phyloP scores from a whole-genome alignment of 2,113 vertebrate species.

The Clarias batrachus region DNA sequence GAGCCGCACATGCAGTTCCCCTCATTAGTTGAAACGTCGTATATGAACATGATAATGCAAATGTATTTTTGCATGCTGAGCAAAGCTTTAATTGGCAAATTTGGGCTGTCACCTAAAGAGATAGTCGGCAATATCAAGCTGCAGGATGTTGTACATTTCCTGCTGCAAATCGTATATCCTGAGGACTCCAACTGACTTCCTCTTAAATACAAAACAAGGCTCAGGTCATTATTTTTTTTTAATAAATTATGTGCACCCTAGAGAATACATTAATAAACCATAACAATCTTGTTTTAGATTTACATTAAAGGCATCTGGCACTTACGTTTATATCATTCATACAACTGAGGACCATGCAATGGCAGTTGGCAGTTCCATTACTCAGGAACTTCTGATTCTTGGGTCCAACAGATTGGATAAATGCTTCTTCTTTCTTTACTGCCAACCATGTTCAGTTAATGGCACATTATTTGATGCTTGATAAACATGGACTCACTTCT shows the following conservation, averaged over 20 bases:
- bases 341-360: too few relatives aligned
- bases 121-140: not conserved
- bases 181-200: not conserved
- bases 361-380: too few relatives aligned
- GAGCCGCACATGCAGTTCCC: not conserved
- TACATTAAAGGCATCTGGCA: too few relatives aligned
- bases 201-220: slow-evolving; percentile 7
- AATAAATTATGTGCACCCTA: not conserved
- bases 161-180: not conserved
- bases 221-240: not conserved
- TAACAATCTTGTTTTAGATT: not conserved
- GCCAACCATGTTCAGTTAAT: not conserved
- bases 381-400: too few relatives aligned
- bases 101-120: not conserved
- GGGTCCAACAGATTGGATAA: not conserved
- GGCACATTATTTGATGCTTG: not conserved
- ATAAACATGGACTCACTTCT: not conserved
- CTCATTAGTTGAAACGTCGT: not conserved
- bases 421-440: not conserved
- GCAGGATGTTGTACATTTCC: slow-evolving; percentile 1
- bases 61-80: not conserved
- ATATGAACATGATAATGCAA: not conserved
- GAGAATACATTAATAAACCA: not conserved
- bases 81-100: not conserved
- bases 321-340: too few relatives aligned